Evolutionary conservation across 2,113 vertebrate species (phyloP), one percentile per base, ranked within the genome.

Genomic region (Theristicus caerulescens): DNA sequence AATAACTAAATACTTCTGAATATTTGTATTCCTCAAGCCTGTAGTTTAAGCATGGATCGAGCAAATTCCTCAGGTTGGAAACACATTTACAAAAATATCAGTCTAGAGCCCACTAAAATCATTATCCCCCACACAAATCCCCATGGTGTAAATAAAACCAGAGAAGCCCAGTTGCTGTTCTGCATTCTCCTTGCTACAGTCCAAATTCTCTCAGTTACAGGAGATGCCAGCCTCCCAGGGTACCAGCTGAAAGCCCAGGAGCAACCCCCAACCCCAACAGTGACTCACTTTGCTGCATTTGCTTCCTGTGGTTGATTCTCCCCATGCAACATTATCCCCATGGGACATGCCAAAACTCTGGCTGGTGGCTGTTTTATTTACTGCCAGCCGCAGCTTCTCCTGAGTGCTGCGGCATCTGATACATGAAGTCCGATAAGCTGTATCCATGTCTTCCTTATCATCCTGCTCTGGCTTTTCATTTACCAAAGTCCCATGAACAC

Each of bases 51-150:
- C 62, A 26, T 6, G 4, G 24, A 40, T 10, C 24, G 29, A 90
- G 64, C 32, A 81, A 95, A 92, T 93, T 93, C 88, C 76, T 95
- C 84, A 49, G 58, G 82, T 11, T 95, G 88, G 67, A 90, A 96
- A 66, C 38, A 36, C 19, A 0, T 27, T 90, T 69, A 25, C 24
- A 20, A 47, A 90, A 82, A 27, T 7, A 29, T n/a, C 77, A 47
- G 77, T 14, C 54, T 7, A 2, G 29, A 74, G 13, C 19, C 16
- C 51, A 16, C 71, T 85, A 57, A 90, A 89, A 9, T 21, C 77
- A 22, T 73, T 11, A 42, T 46, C 65, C 59, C 83, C 1, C 66
- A 6, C 77, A 22, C n/a, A 76, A 51, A 59, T 11, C 29, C 83
- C 52, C 21, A 4, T 0, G 0, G 32, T 4, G 14, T 46, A 72